Base-by-base conservation (phyloP, 2,888 invertebrate genomes). In the Conus canariensis region DNA sequence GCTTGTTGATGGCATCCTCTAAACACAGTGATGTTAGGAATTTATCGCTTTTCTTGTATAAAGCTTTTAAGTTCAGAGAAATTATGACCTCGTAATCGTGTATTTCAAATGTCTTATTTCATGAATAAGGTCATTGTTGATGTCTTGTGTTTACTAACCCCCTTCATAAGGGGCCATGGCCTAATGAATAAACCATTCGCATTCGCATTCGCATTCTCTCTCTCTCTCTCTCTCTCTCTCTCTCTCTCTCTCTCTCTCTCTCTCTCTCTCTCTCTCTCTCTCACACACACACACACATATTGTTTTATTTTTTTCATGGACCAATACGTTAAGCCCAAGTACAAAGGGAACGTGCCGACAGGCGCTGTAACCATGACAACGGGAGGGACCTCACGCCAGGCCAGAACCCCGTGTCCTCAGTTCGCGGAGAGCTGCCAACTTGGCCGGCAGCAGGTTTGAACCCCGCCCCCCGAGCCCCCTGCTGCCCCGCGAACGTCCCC, bases 381-480 rank as follows among this genome's bases (percentile, higher is more conserved):
- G 58, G 45, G 14, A n/a, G 30, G 60, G 88, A 82, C 82, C 88
- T 45, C 88, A 88, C 88, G 82, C 64, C 64, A 64, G 7, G 16
- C 64, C 45, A 45, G 45, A 64, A 64, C 10, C 64, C 64, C 64
- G 10, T 10, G 64, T 64, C 64, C 19, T 19, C 77, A 45, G 22
- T 12, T 88, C 59, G 58, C 88, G 45, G n/a, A 25, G 59, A 64
- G 80, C n/a, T 77, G 82, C 88, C 64, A 88, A 88, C 59, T 88
- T 60, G 64, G 56, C 56, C 19, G n/a, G n/a, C 59, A 60, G 16
- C 88, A 88, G 88, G 88, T 82, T 82, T 25, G 59, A 77, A 77
- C 88, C 59, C 88, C 77, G 77, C 88, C 88, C 58, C 88, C 8
- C 16, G 22, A n/a, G 58, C 85, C 85, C n/a, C 25, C 10, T 6